Evolutionary conservation across 2,888 invertebrate genomes (phyloP).

Genomic region (Nomada lathburiana): DNA sequence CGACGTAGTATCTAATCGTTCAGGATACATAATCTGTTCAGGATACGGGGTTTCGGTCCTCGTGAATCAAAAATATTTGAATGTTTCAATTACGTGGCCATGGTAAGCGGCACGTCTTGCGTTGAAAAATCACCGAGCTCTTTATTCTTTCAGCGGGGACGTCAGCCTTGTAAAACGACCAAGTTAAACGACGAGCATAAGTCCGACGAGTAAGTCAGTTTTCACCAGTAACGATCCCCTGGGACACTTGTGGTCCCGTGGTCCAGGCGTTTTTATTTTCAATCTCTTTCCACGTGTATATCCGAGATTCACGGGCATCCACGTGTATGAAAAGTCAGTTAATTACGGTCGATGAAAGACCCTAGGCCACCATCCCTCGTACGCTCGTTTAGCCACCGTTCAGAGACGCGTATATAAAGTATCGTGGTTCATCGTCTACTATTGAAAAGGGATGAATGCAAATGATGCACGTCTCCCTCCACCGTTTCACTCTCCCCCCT

Average conservation of each 20-base stretch:
- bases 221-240: slow-evolving; percentile 12
- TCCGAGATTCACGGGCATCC: neutral
- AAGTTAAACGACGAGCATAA: slow-evolving; percentile 19
- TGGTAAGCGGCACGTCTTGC: neutral
- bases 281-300: neutral
- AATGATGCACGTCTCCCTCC: slow-evolving; percentile 14
- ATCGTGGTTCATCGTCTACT: slow-evolving; percentile 5
- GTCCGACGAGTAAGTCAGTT: slow-evolving; percentile 29
- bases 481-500: neutral
- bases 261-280: neutral
- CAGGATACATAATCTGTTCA: too few relatives aligned
- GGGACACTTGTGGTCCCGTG: slow-evolving; percentile 1
- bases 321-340: slow-evolving; percentile 19
- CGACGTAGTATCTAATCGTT: too few relatives aligned
- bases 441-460: slow-evolving; percentile 38
- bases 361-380: neutral
- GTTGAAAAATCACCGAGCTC: slow-evolving; percentile 13
- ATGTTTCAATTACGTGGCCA: neutral
- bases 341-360: slow-evolving; percentile 23
- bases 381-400: slow-evolving; percentile 25
- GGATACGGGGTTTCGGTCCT: neutral
- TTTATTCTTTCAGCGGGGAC: slow-evolving; percentile 22
- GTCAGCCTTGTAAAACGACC: slow-evolving; percentile 32
- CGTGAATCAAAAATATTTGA: too few relatives aligned
- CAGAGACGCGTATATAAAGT: slow-evolving; percentile 1